Conservation (phyloP, 2,113 vertebrate species). For the Silurus glanis region DNA sequence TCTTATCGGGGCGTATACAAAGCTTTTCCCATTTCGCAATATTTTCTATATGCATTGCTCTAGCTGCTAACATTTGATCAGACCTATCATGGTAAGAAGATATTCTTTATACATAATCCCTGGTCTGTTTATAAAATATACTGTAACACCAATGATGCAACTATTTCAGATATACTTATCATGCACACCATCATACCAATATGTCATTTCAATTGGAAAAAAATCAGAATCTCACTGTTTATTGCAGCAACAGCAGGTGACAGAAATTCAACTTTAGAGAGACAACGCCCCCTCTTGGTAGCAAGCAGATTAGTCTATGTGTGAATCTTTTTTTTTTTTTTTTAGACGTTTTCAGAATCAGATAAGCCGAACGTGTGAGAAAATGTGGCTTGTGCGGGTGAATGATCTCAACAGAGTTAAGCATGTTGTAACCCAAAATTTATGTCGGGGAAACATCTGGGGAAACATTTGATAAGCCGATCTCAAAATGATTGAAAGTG, state of each 20-base stretch:
- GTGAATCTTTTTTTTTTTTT: neutral
- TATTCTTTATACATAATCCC: neutral
- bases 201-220: neutral
- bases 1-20: neutral
- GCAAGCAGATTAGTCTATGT: neutral
- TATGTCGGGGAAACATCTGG: neutral
- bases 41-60: neutral
- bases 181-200: neutral
- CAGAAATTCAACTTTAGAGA: neutral
- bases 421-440: neutral
- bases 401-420: neutral
- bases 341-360: neutral
- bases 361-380: neutral
- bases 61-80: neutral
- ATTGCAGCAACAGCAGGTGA: neutral
- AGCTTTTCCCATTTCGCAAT: neutral
- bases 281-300: slow-evolving; percentile 15
- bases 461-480: neutral
- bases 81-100: neutral
- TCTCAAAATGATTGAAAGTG: neutral
- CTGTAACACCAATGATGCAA: neutral
- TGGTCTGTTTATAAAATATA: neutral
- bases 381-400: neutral
- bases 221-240: neutral
- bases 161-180: neutral